phyloP scores from a whole-genome alignment of 2,797 vertebrate genomes.

The Danionella dracula region DNA sequence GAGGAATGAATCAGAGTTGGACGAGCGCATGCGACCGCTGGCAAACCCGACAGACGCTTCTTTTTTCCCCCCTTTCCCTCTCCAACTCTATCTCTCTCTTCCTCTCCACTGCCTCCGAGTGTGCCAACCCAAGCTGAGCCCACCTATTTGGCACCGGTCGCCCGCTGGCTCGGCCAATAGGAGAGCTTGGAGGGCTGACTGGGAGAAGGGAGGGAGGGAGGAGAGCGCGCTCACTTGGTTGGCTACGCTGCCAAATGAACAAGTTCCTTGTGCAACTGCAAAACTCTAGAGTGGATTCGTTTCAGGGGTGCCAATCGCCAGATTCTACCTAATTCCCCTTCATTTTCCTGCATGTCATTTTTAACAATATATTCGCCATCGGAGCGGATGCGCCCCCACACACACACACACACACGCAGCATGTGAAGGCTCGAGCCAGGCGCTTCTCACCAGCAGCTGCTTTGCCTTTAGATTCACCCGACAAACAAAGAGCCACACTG shows the following conservation, averaged over 20 bases:
- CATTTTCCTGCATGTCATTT: neutral
- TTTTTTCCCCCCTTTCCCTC: conserved; percentile 73
- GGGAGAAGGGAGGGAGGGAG: conserved; percentile 46
- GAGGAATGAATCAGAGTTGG: conserved; percentile 77
- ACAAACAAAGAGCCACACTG: conserved; percentile 71
- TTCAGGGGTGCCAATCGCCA: conserved; percentile 71
- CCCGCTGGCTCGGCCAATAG: conserved; percentile 81
- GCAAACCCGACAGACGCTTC: conserved; percentile 74
- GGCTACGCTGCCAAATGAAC: conserved; percentile 84
- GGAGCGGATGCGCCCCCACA: conserved; percentile 47
- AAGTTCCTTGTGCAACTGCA: conserved; percentile 82
- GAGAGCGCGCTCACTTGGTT: conserved; percentile 38
- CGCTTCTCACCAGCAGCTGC: conserved; percentile 86
- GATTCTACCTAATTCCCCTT: conserved; percentile 8
- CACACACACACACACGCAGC: conserved; percentile 43
- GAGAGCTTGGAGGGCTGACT: conserved; percentile 75
- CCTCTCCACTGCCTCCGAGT: conserved; percentile 75
- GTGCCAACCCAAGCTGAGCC: conserved; percentile 82
- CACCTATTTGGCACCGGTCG: conserved; percentile 91
- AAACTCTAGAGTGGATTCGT: conserved; percentile 85
- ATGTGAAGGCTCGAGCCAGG: conserved; percentile 77
- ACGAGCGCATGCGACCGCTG: conserved; percentile 74
- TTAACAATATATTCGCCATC: conserved; percentile 43
- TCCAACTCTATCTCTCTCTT: conserved; percentile 54
- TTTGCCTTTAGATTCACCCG: conserved; percentile 79